phyloP scores from a whole-genome alignment of 2,797 vertebrate species.

The Iguana delicatissima region DNA sequence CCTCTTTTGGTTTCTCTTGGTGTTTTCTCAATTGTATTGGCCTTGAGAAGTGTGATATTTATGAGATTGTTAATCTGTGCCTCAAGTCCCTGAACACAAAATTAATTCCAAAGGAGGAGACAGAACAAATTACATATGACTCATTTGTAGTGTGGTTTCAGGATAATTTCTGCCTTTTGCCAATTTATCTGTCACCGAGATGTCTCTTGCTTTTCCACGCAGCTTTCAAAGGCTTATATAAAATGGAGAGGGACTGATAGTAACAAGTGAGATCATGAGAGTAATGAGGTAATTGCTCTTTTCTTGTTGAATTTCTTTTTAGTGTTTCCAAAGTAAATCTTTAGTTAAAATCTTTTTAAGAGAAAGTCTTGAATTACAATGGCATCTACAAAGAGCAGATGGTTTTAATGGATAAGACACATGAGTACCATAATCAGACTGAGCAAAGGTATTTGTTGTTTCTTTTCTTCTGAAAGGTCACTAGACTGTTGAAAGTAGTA shows the following conservation, averaged over 20 bases:
- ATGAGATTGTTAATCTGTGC: constrained; percentile 25
- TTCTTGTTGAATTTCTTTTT: constrained; percentile 51
- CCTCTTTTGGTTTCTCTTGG: constrained; percentile 10
- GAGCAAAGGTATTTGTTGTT: constrained; percentile 45
- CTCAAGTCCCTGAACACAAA: constrained; percentile 23
- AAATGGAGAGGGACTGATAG: constrained; percentile 52
- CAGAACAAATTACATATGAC: constrained; percentile 30
- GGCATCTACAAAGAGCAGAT: constrained; percentile 48
- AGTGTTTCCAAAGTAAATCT: constrained; percentile 68
- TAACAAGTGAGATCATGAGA: constrained; percentile 67
- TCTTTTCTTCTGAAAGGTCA: constrained; percentile 7
- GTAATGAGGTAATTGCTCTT: constrained; percentile 61
- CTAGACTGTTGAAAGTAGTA: neutral
- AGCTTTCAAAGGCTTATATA: constrained; percentile 48
- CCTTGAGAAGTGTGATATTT: constrained; percentile 27
- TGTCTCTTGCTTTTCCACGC: constrained; percentile 43
- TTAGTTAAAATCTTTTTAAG: constrained; percentile 63
- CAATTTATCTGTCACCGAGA: constrained; percentile 37
- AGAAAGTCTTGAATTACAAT: constrained; percentile 47
- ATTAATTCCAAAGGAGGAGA: constrained; percentile 61
- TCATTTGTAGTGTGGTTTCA: constrained; percentile 4
- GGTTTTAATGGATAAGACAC: constrained; percentile 59
- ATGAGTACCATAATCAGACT: constrained; percentile 34
- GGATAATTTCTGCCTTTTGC: constrained; percentile 7
- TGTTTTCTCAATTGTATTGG: neutral